Evolutionary conservation across 2,113 vertebrate species (phyloP).

Genomic region (Oxyura jamaicensis): DNA sequence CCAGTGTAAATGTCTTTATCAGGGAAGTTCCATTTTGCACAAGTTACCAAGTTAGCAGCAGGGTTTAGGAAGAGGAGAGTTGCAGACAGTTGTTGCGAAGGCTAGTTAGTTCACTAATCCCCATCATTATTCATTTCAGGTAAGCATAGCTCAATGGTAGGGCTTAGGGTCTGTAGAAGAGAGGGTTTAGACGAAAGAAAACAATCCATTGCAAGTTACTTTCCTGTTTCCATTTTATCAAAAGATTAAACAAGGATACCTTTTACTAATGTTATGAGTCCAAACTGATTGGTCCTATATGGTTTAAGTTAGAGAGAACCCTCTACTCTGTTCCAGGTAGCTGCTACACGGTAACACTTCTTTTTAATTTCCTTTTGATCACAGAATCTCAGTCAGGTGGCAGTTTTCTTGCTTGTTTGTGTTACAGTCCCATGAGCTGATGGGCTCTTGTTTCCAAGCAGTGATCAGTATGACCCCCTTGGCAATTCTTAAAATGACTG

Average conservation of each 20-base stretch:
- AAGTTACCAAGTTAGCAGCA: not conserved
- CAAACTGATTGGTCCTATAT: not conserved
- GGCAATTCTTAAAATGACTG: not conserved
- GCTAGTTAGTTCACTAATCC: not conserved
- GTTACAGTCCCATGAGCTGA: not conserved
- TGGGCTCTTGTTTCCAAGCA: not conserved
- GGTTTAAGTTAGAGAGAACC: not conserved
- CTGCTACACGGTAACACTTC: not conserved
- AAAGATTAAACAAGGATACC: not conserved
- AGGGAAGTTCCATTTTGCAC: not conserved
- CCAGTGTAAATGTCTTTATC: not conserved
- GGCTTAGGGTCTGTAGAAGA: not conserved
- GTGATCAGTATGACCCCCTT: not conserved
- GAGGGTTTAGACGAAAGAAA: not conserved
- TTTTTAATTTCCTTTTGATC: not conserved
- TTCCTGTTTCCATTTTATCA: not conserved
- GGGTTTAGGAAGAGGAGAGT: not conserved
- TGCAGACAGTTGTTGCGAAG: not conserved
- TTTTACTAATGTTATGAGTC: not conserved
- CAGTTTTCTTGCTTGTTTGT: not conserved
- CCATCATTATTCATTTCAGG: not conserved
- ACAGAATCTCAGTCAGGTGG: not conserved
- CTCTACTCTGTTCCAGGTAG: not conserved
- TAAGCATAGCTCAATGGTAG: not conserved
- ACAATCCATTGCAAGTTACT: not conserved